Conservation (phyloP, 2,888 invertebrate species). For the Smittia aterrima region DNA sequence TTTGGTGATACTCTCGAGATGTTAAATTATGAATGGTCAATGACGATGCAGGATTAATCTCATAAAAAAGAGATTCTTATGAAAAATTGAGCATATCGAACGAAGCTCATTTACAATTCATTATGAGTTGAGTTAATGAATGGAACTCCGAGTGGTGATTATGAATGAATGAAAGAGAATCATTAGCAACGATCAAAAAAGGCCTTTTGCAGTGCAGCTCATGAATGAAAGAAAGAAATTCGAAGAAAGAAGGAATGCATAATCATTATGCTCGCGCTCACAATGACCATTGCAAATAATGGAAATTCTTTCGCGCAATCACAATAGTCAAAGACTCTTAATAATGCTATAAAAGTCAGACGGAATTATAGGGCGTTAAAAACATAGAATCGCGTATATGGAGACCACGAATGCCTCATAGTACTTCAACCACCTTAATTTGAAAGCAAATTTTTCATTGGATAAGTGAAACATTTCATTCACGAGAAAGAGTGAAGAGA, state of each 20-base stretch:
- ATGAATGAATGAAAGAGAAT: conserved; percentile 19
- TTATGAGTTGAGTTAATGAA: conserved; percentile 10
- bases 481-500: not conserved
- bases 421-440: conserved; percentile 24
- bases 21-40: conserved; percentile 39
- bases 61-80: conserved; percentile 28
- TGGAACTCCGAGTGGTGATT: conserved; percentile 14
- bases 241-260: conserved; percentile 15
- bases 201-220: conserved; percentile 1
- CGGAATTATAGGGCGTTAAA: conserved; percentile 22
- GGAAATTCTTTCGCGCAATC: conserved; percentile 20
- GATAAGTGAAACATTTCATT: conserved; percentile 38
- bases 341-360: conserved; percentile 22
- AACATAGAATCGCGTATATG: not conserved
- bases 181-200: conserved; percentile 19
- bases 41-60: conserved; percentile 28
- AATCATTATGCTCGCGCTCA: conserved; percentile 4
- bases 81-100: conserved; percentile 40
- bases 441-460: conserved; percentile 31
- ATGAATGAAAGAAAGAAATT: not conserved
- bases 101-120: conserved; percentile 25
- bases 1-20: conserved; percentile 12
- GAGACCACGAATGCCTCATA: conserved; percentile 13
- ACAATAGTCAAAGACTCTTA: conserved; percentile 7
- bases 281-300: conserved; percentile 19